A percentile compares a stretch with the other conserved stretches of the same genome.
Conservation (phyloP, 1,140 invertebrate genomes). For the Magallana ariakensis region DNA sequence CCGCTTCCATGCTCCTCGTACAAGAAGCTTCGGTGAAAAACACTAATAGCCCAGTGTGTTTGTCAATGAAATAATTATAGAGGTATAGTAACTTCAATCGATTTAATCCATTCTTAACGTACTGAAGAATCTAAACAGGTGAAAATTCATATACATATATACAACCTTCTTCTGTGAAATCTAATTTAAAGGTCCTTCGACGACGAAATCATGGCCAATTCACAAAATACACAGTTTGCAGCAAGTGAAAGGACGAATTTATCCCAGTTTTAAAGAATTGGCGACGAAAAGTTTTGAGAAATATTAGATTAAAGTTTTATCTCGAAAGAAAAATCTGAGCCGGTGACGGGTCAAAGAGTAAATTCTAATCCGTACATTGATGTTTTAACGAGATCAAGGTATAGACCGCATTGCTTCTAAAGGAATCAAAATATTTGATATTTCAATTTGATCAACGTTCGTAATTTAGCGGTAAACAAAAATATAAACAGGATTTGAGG, state of each 20-base stretch:
- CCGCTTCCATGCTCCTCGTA: constrained; percentile 9
- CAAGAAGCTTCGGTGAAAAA: neutral
- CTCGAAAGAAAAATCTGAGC: neutral
- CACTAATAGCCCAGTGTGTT: constrained; percentile 24
- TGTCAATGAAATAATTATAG: constrained; percentile 37
- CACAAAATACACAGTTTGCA: constrained; percentile 27
- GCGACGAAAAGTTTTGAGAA: constrained; percentile 38
- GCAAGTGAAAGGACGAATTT: constrained; percentile 20
- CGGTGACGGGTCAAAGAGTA: neutral
- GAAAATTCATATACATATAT: constrained; percentile 4
- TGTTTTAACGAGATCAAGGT: constrained; percentile 3
- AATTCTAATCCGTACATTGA: neutral
- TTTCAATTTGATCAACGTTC: neutral
- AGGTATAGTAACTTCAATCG: constrained; percentile 28
- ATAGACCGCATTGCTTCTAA: constrained; percentile 1
- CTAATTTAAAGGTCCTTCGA: constrained; percentile 36
- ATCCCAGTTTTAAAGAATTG: constrained; percentile 18
- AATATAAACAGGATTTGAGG: neutral
- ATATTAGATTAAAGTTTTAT: constrained; percentile 39
- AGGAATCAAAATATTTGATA: constrained; percentile 24
- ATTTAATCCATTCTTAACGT: constrained; percentile 28
- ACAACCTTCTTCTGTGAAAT: constrained; percentile 26
- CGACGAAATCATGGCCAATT: neutral
- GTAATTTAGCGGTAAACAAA: constrained; percentile 1
- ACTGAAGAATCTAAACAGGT: constrained; percentile 18